Evolutionary conservation across 2,888 invertebrate species (phyloP), one percentile per base, ranked within the genome.

Genomic region (Emesis castigata): DNA sequence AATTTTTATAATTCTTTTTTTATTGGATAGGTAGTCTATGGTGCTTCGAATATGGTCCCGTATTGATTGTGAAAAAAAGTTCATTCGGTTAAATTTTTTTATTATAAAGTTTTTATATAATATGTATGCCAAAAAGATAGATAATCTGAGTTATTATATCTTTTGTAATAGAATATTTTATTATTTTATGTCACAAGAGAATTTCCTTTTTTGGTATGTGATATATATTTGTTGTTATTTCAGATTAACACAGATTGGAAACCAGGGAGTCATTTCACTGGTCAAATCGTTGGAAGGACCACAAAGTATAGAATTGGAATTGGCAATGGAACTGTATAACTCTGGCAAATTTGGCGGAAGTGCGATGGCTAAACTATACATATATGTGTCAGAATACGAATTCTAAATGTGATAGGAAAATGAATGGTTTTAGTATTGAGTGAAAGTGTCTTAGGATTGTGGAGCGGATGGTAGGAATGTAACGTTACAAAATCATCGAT

Each of bases 261-360:
- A 58, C 6, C 20, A 58, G n/a, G 58, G 58, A 0, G 97, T 98
- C 3, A 96, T 99, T n/a, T 96, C 97, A 0, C 91, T 99, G 56
- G 96, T 97, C 8, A 96, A 96, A 75, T 96, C 97, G 0, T 96
- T 99, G 1, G 96, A 97, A 81, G 99, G 99, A 0, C 99, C 99
- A 0, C 99, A 99, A 91, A 99, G 99, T 89, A 97, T 99, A 84
- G 98, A 99, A 88, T 92, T 99, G 39, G 98, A 98, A 88, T 95
- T 99, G 31, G 97, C 97, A 81, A 99, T 99, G 98, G 98, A 98
- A 75, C 95, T 99, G 2, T 98, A 97, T 90, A 97, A 96, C 77
- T 96, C 97, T 66, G 97, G 97, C 4, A 96, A 96, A 69, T 98
- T 98, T 81, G 97, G 97, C 7, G 99, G 98, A 0, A 98, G 97